A percentile compares a stretch with the other conserved stretches of the same genome.
Conservation (phyloP, 2,113 vertebrate species). For the Scomber japonicus region DNA sequence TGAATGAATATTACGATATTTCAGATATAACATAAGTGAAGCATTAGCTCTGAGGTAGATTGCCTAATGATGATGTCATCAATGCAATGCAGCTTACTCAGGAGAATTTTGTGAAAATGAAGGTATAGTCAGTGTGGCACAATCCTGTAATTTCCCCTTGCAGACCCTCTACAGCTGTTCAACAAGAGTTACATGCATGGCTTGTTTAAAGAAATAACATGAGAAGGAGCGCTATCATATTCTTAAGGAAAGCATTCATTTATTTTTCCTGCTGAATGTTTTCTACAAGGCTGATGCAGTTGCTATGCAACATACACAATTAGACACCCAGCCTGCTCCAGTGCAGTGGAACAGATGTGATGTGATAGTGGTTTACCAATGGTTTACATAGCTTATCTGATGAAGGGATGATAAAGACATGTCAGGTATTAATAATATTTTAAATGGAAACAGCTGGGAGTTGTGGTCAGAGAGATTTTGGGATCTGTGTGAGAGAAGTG, state of each 20-base stretch:
- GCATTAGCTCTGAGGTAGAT: background rate
- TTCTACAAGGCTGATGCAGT: constrained; percentile 43
- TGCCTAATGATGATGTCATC: background rate
- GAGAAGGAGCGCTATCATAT: background rate
- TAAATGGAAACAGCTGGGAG: constrained; percentile 14
- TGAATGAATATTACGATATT: too few species aligned
- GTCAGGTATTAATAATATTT: background rate
- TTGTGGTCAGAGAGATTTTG: background rate
- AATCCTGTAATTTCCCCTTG: background rate
- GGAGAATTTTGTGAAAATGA: too few species aligned
- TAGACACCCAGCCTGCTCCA: constrained; percentile 25
- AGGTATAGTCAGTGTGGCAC: too few species aligned
- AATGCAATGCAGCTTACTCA: background rate
- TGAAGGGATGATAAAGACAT: constrained; percentile 11
- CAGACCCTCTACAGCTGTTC: background rate
- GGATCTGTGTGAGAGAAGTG: too few species aligned
- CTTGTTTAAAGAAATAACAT: background rate
- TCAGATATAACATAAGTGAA: too few species aligned
- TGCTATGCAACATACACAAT: constrained; percentile 61
- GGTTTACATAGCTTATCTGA: constrained; percentile 9
- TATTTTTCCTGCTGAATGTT: constrained; percentile 18
- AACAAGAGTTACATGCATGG: background rate
- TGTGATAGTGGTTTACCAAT: constrained; percentile 22
- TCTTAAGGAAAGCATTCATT: background rate
- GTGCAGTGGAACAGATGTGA: constrained; percentile 22